These are phyloP conservation scores for Brachylomia viminalis DNA, from an alignment of 2,888 invertebrate species.

Conservation along the genomic window DNA sequence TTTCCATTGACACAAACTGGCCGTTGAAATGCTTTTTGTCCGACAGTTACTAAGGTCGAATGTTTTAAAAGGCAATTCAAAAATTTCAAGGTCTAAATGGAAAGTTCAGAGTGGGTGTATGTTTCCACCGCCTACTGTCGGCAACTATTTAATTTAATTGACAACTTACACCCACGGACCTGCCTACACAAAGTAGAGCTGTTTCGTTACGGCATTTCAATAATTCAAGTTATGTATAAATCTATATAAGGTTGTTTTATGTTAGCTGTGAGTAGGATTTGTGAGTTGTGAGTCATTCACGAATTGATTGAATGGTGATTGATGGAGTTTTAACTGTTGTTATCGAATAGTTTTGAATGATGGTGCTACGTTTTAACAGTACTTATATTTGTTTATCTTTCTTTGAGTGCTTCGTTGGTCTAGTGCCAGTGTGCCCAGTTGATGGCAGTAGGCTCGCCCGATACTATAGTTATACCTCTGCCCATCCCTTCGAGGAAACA, in stretches of 20 bases:
- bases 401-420: not conserved
- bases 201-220: conserved; percentile 33
- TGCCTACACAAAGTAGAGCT: conserved; percentile 48
- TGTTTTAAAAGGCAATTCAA: conserved; percentile 50
- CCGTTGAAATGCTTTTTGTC: conserved; percentile 51
- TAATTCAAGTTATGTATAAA: conserved; percentile 22
- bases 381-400: not conserved
- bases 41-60: conserved; percentile 44
- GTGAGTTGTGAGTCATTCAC: conserved; percentile 43
- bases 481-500: not conserved
- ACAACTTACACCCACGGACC: conserved; percentile 54
- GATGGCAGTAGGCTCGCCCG: not conserved
- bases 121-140: conserved; percentile 45
- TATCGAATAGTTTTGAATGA: conserved; percentile 25
- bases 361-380: not conserved
- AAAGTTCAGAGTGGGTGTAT: conserved; percentile 63
- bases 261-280: conserved; percentile 9
- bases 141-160: conserved; percentile 45
- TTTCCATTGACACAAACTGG: conserved; percentile 32
- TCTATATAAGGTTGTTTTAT: conserved; percentile 26
- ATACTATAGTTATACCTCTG: not conserved
- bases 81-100: conserved; percentile 63
- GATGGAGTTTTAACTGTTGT: conserved; percentile 11
- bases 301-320: not conserved
- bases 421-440: not conserved